Evolutionary conservation across 2,113 vertebrate genomes (phyloP).

Genomic region (Peucedramus taeniatus): DNA sequence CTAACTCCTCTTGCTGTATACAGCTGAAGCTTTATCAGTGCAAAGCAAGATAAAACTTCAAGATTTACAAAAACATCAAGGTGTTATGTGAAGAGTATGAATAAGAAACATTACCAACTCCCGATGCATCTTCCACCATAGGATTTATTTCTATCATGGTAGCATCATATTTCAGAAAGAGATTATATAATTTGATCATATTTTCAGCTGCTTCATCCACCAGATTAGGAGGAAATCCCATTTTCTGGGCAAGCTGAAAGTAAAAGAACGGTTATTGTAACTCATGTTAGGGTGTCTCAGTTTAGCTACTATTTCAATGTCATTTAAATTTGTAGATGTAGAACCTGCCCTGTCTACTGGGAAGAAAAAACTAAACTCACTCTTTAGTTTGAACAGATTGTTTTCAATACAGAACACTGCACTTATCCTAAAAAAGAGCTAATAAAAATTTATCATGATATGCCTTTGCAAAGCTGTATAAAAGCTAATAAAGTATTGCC

Average conservation of each 20-base stretch:
- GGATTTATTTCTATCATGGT: conserved; percentile 99
- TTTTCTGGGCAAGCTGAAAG: conserved; percentile 89
- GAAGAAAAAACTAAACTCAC: background rate
- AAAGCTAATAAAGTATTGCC: background rate
- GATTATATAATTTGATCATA: conserved; percentile 92
- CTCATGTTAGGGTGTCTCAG: background rate
- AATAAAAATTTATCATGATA: background rate
- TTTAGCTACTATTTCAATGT: background rate
- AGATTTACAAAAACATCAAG: background rate
- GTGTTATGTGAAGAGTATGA: background rate
- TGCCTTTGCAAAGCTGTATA: background rate
- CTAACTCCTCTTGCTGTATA: background rate
- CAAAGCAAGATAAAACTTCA: background rate
- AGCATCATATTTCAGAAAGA: conserved; percentile 96
- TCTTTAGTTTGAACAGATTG: background rate
- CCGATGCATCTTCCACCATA: conserved; percentile 96
- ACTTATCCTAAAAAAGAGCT: background rate
- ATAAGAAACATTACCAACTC: conserved; percentile 80
- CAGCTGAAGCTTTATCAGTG: background rate
- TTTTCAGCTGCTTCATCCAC: conserved; percentile 91
- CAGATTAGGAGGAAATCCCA: conserved; percentile 90
- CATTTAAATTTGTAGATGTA: background rate
- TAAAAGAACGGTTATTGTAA: background rate
- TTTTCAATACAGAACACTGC: background rate
- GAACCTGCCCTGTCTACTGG: background rate